phyloP scores from a whole-genome alignment of 37 sponge, comb jelly and placozoan genomes.

The Dysidea cf. avara region DNA sequence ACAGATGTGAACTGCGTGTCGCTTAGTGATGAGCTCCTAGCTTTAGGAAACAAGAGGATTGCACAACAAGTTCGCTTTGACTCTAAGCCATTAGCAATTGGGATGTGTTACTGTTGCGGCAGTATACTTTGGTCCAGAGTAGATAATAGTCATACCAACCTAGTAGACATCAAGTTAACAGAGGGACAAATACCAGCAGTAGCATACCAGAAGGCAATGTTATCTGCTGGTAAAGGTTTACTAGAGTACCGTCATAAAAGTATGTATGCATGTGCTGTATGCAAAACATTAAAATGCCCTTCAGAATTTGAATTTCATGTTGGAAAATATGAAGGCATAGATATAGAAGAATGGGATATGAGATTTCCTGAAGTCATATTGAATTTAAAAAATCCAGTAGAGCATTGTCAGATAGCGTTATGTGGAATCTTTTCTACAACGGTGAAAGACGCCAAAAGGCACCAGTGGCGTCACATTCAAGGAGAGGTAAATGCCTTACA shows the following conservation, averaged over 20 bases:
- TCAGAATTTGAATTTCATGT: no score
- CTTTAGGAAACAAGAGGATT: no score
- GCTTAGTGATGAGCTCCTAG: no score
- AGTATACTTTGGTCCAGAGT: constrained; percentile 1
- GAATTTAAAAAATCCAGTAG: background rate
- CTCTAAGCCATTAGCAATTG: background rate
- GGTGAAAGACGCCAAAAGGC: background rate
- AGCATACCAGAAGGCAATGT: background rate
- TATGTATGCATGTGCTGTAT: background rate
- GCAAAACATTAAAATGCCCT: no score
- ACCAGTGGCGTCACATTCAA: background rate
- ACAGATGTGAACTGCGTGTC: no score
- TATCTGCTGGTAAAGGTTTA: no score
- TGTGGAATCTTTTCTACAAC: background rate
- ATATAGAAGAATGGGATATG: background rate
- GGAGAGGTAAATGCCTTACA: background rate
- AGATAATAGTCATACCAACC: background rate
- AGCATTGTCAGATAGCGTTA: background rate
- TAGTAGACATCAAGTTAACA: background rate
- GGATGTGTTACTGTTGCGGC: background rate
- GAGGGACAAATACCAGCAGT: background rate
- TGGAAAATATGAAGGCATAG: no score
- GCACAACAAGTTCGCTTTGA: no score
- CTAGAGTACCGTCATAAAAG: no score
- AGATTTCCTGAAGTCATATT: background rate